Evolutionary conservation across 2,888 invertebrate species (phyloP), one percentile per base, ranked within the genome.

Genomic region (Idaea biselata): DNA sequence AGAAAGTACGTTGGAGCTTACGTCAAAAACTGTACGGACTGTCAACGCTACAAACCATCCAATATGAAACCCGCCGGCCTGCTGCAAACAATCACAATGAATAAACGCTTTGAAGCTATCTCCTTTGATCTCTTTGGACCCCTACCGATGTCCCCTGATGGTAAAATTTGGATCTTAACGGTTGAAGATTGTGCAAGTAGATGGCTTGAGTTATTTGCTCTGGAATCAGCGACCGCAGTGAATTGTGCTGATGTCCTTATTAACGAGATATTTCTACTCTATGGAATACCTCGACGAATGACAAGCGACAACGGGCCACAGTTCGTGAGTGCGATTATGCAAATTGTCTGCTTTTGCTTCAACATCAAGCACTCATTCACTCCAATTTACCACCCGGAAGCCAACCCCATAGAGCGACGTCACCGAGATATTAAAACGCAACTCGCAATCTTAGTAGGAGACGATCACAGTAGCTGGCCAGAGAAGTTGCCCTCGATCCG

Each of bases 241-340:
- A 62, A 32, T 0, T 84, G 81, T 58, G 77, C 79, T 0, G 58
- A 53, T 0, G 69, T 62, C 0, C 62, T 86, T 0, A 55, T 84
- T 0, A 65, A 81, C 32, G 81, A 84, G 63, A 63, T 82, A 0
- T 75, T 85, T n/a, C 55, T 84, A 5, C 65, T 82, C 16, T 83
- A 75, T 65, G 83, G 82, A 0, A 18, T 75, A 3, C 79, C 78
- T 0, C 55, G 83, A 0, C 60, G 79, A 16, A n/a, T 85, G 0
- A 70, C 80, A 6, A 77, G 74, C 16, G 82, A 86, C 55, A 86
- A 85, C 16, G 84, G 83, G 0, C 61, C 72, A 0, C 83, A 83
- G 56, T 84, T n/a, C n/a, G n/a, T n/a, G n/a, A n/a, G n/a, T n/a
- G n/a, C n/a, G n/a, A n/a, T n/a, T n/a, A n/a, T n/a, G 79, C 84